Evolutionary conservation across 2,888 invertebrate species (phyloP), one percentile per base, ranked within the genome.

Genomic region (Cerastis rubricosa): DNA sequence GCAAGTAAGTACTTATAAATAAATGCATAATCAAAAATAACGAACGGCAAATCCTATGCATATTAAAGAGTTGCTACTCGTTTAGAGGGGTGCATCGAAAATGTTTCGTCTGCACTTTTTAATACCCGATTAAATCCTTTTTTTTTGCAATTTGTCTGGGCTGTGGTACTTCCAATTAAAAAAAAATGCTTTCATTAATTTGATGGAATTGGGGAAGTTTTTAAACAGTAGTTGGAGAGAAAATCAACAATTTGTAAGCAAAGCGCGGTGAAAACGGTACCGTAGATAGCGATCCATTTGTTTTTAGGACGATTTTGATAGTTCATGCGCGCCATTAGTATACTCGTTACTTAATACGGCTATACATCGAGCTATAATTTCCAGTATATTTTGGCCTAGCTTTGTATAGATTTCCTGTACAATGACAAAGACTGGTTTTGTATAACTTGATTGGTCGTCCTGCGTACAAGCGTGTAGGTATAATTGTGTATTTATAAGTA

Each of bases 11-110:
- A 70, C 63, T 65, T 71, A 71, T 51, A 80, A 77, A 71, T 76
- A 79, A 76, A 76, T 74, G 69, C 74, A 74, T 74, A 74, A 82
- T 82, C 65, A 86, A 73, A 83, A 80, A 74, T 84, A 86, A 77
- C 74, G 66, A 74, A 68, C 35, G 74, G 25, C 70, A 71, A 71
- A 76, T 69, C 35, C 83, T 69, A 83, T 84, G 86, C 75, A 86
- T 84, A 84, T 64, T 84, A 86, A 84, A 83, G 70, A 77, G 71
- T 68, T 43, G 51, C 47, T 64, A 64, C 67, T 74, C 57, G 40
- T 70, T 78, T 57, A 66, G 47, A 63, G 68, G 84, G 84, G 75
- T 86, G 84, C 86, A 85, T 79, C 63, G 54, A 74, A 83, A 83
- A 74, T 73, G 51, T 49, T 64, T 59, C 35, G 86, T 86, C 79